A percentile compares a stretch with the other conserved stretches of the same genome.
These are phyloP conservation scores for Anas flavirostris DNA, from an alignment of 2,797 vertebrate species.

Conservation along the genomic window DNA sequence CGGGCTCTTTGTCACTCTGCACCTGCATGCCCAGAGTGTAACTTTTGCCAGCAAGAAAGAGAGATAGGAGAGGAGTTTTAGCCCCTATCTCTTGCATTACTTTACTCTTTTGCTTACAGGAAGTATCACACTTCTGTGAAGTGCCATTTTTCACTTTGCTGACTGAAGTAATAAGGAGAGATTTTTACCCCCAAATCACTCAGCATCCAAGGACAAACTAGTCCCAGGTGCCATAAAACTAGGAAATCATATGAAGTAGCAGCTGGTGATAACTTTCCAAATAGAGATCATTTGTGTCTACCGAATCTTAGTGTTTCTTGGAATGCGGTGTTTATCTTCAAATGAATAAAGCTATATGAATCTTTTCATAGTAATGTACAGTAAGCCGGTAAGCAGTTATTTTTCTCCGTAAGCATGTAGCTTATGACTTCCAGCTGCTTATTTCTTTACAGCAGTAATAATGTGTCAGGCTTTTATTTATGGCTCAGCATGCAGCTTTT, in stretches of 20 bases:
- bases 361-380: background rate
- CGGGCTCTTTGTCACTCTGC: background rate
- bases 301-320: background rate
- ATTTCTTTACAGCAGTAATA: conserved; percentile 42
- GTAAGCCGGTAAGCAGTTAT: background rate
- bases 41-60: background rate
- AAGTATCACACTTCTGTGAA: background rate
- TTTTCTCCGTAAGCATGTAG: conserved; percentile 45
- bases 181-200: background rate
- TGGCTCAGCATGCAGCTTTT: conserved; percentile 13
- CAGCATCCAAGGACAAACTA: background rate
- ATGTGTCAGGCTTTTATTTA: conserved; percentile 39
- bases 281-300: background rate
- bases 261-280: conserved; percentile 15
- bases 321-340: background rate
- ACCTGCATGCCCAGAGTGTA: background rate
- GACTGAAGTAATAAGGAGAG: background rate
- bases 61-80: background rate
- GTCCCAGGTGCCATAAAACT: background rate
- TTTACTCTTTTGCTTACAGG: background rate
- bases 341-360: conserved; percentile 22
- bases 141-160: background rate
- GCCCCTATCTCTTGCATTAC: background rate
- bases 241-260: background rate
- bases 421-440: conserved; percentile 42